These are phyloP conservation scores for Chirona hameri DNA, from an alignment of 2,888 invertebrate species.

Conservation along the genomic window DNA sequence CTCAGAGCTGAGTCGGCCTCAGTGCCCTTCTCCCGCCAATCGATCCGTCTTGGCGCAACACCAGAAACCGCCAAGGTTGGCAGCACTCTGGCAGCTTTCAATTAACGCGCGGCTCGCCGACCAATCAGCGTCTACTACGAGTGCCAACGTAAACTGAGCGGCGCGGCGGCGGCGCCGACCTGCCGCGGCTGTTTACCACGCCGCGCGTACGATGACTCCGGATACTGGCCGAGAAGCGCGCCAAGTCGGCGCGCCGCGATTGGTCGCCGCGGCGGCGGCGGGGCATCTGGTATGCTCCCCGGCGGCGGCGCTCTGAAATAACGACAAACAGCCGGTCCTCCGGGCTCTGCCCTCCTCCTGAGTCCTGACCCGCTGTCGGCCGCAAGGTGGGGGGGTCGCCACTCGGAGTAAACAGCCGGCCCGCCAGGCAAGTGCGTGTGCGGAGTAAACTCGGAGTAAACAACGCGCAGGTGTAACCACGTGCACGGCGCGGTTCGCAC, in stretches of 20 bases:
- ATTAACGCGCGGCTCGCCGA: not conserved
- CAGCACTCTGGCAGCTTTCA: not conserved
- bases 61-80: not conserved
- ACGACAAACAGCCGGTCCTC: conserved; percentile 2
- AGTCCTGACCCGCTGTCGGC: not conserved
- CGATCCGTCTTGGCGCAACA: too few species aligned
- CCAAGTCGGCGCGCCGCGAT: not conserved
- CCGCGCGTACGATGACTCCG: conserved; percentile 13
- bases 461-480: too few species aligned
- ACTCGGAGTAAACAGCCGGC: not conserved
- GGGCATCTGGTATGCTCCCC: not conserved
- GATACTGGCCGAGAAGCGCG: not conserved
- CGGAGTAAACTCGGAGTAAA: too few species aligned
- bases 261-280: not conserved
- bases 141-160: not conserved
- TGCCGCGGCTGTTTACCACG: not conserved
- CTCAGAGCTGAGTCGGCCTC: too few species aligned
- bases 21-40: too few species aligned
- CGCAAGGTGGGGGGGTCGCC: conserved; percentile 13
- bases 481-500: too few species aligned
- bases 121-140: not conserved
- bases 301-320: not conserved
- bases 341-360: not conserved
- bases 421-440: not conserved
- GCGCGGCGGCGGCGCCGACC: not conserved